A percentile compares a stretch with the other conserved stretches of the same genome.
Evolutionary conservation across 2,888 invertebrate genomes (phyloP).

Genomic region (Callyntrura sp.): DNA sequence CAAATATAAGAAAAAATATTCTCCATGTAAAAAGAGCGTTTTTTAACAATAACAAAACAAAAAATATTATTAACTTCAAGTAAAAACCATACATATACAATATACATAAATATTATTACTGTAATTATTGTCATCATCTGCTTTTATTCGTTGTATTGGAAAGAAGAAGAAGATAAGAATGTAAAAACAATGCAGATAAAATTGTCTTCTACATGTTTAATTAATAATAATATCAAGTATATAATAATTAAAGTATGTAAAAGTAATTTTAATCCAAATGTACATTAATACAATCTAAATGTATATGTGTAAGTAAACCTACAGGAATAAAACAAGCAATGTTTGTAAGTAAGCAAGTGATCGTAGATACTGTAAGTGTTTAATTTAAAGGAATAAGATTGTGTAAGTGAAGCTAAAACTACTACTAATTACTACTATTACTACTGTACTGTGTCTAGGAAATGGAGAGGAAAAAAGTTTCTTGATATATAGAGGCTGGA

Average conservation of each 20-base stretch:
- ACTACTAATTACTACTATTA: too few relatives aligned
- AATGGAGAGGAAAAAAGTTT: background rate
- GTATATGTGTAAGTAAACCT: background rate
- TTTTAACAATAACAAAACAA: slow-evolving; percentile 41
- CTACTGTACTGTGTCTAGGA: too few relatives aligned
- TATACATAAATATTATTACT: too few relatives aligned
- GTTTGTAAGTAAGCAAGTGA: slow-evolving; percentile 9
- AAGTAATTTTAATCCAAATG: background rate
- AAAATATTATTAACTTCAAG: slow-evolving; percentile 39
- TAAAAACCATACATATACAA: background rate
- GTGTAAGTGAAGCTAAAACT: background rate
- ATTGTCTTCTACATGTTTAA: slow-evolving; percentile 19
- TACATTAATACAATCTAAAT: background rate
- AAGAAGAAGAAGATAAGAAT: background rate
- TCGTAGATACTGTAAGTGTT: slow-evolving; percentile 9
- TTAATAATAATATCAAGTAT: background rate
- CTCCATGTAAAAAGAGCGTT: slow-evolving; percentile 30
- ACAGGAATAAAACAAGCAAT: background rate
- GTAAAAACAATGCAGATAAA: background rate
- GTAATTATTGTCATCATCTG: background rate
- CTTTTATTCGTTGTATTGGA: slow-evolving; percentile 43
- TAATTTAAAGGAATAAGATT: background rate
- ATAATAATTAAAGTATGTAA: background rate
- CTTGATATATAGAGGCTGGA: slow-evolving; percentile 50
- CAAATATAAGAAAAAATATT: slow-evolving; percentile 39